Evolutionary conservation across 1,140 invertebrate genomes (phyloP), one percentile per base, ranked within the genome.

Genomic region (Carposina sasakii): DNA sequence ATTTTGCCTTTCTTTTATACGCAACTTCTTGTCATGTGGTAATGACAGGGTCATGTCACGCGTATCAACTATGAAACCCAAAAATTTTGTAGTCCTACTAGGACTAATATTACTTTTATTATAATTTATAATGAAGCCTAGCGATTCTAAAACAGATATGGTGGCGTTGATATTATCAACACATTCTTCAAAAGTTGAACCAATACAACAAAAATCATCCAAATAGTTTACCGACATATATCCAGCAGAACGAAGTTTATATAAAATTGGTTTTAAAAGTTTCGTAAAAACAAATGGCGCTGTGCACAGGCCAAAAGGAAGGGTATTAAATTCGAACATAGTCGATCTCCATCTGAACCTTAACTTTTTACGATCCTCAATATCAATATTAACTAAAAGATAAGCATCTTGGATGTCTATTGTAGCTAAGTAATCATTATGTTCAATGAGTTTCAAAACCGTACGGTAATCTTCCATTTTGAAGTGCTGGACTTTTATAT

Each of bases 281-380:
- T 54, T 54, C 1, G 45, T 54, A 10, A 54, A 54, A 28, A 54
- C 46, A 20, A 30, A 54, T 1, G 52, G 45, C n/a, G 52, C 39
- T 2, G 40, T 44, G 15, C 41, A 44, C 10, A 54, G 20, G 15
- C 40, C 45, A 19, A 48, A 53, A 9, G 51, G 37, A 21, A 48
- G 16, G 20, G 30, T n/a, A 20, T 48, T 37, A 39, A 48, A 48
- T 24, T 37, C 33, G 19, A 17, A 48, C 5, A 39, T 8, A 22
- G 6, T 9, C 2, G 2, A 3, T 8, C 20, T 4, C 15, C 15
- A 37, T 37, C 17, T 19, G n/a, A 36, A 50, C 33, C 22, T 19
- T 12, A 45, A 24, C 1, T 31, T 31, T 31, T 48, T 41, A 16
- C 22, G 36, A 44, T 24, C 21, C 12, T n/a, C 6, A 5, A 8